Evolutionary conservation across 1,140 invertebrate genomes (phyloP).

Genomic region (Drosophila pectinifera): DNA sequence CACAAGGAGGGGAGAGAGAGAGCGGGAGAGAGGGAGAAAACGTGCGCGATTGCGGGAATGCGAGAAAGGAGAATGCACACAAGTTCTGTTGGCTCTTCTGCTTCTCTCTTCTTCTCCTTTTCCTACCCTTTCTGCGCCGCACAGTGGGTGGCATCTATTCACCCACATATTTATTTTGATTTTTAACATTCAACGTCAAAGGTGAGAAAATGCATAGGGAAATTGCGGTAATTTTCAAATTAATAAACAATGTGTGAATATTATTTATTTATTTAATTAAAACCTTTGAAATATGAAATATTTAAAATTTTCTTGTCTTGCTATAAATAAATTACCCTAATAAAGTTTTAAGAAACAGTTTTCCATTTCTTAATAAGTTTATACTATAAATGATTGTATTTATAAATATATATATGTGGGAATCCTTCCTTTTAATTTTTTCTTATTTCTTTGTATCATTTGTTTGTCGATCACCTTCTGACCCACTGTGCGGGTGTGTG

Average conservation of each 20-base stretch:
- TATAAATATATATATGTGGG: too few species aligned
- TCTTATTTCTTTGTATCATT: not conserved
- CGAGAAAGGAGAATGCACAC: conserved; percentile 20
- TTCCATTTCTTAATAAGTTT: too few species aligned
- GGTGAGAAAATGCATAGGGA: not conserved
- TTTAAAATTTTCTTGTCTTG: too few species aligned
- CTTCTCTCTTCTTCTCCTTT: not conserved
- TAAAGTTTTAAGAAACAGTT: too few species aligned
- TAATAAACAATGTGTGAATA: not conserved
- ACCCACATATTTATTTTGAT: not conserved
- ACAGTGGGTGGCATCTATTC: conserved; percentile 12
- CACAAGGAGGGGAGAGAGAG: conserved; percentile 5
- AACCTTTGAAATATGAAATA: too few species aligned
- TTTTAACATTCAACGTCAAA: not conserved
- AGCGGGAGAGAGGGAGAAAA: too few species aligned
- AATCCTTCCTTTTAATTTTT: not conserved
- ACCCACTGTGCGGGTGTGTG: conserved; percentile 48
- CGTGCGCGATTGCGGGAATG: conserved; percentile 5
- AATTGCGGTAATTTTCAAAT: not conserved
- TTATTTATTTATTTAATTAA: too few species aligned
- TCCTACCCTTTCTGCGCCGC: not conserved
- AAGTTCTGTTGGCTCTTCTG: conserved; percentile 16
- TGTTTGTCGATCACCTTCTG: conserved; percentile 13
- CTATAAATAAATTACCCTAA: too few species aligned
- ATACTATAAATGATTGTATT: too few species aligned